Evolutionary conservation across 1,140 invertebrate genomes (phyloP).

Genomic region (Maconellicoccus hirsutus): DNA sequence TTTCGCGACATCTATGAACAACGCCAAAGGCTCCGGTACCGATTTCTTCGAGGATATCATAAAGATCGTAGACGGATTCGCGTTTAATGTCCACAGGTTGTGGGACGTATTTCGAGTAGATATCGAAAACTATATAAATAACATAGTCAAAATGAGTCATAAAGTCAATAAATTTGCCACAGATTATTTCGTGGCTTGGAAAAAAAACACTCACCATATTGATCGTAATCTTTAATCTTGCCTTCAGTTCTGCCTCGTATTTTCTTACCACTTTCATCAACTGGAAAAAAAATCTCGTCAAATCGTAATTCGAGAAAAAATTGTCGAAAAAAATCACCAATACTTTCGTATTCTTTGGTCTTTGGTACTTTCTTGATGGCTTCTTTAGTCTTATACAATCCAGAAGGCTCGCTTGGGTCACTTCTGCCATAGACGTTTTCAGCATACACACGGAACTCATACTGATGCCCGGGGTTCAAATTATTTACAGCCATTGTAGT

Average conservation of each 20-base stretch:
- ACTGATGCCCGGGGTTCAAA: conserved; percentile 79
- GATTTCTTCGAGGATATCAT: conserved; percentile 98
- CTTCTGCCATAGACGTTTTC: conserved; percentile 94
- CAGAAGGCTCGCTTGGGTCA: conserved; percentile 75
- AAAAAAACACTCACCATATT: conserved; percentile 68
- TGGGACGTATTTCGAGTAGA: conserved; percentile 93
- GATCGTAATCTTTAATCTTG: conserved; percentile 89
- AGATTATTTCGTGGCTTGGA: too few relatives aligned
- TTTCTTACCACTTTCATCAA: conserved; percentile 85
- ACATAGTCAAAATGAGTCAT: too few relatives aligned
- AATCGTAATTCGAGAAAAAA: conserved; percentile 12
- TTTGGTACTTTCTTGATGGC: conserved; percentile 61
- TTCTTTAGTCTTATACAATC: conserved; percentile 70
- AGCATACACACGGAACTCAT: conserved; percentile 93
- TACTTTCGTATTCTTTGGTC: conserved; percentile 59
- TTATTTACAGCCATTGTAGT: conserved; percentile 81
- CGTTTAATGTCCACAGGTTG: conserved; percentile 93
- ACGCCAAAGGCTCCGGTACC: conserved; percentile 98
- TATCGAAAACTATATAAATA: conserved; percentile 94
- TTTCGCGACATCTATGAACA: conserved; percentile 92
- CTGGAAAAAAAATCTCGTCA: conserved; percentile 34
- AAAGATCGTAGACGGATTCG: conserved; percentile 90
- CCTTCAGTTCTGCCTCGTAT: conserved; percentile 81
- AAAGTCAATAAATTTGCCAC: too few relatives aligned
- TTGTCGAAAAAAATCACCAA: conserved; percentile 11